phyloP scores from a whole-genome alignment of 2,113 vertebrate species.

The Solea solea region DNA sequence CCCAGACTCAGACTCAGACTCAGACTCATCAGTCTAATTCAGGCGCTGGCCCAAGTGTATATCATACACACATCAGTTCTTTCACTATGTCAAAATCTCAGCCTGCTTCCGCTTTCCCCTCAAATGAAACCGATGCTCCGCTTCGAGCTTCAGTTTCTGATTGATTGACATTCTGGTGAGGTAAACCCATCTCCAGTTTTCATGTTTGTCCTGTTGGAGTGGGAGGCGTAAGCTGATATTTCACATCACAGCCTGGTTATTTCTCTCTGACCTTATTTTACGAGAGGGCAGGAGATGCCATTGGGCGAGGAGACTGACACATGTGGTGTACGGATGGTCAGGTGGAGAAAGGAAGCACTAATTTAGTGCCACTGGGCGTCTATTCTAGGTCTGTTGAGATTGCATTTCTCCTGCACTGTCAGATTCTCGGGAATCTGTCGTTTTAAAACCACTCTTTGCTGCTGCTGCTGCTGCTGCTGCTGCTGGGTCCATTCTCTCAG shows the following conservation, averaged over 20 bases:
- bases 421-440: slow-evolving; percentile 37
- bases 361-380: slow-evolving; percentile 42
- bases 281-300: slow-evolving; percentile 42
- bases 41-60: slow-evolving; percentile 44
- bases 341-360: slow-evolving; percentile 59
- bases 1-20: slow-evolving; percentile 17
- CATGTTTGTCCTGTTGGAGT: slow-evolving; percentile 43
- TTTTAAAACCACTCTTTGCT: slow-evolving; percentile 38
- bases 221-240: slow-evolving; percentile 54
- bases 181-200: slow-evolving; percentile 45
- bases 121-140: slow-evolving; percentile 17
- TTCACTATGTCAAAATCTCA: slow-evolving; percentile 36
- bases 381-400: slow-evolving; percentile 57
- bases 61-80: slow-evolving; percentile 42
- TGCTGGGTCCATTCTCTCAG: slow-evolving; percentile 7
- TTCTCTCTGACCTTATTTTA: slow-evolving; percentile 44
- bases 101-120: slow-evolving; percentile 19
- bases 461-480: background rate
- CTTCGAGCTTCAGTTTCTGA: slow-evolving; percentile 57
- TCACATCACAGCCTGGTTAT: slow-evolving; percentile 26
- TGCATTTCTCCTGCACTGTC: slow-evolving; percentile 45
- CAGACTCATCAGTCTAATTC: slow-evolving; percentile 38
- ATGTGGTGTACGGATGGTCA: slow-evolving; percentile 52
- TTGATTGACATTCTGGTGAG: slow-evolving; percentile 40
- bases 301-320: slow-evolving; percentile 58